Evolutionary conservation across 1,140 invertebrate genomes (phyloP).

Genomic region (Hycleus phaleratus): DNA sequence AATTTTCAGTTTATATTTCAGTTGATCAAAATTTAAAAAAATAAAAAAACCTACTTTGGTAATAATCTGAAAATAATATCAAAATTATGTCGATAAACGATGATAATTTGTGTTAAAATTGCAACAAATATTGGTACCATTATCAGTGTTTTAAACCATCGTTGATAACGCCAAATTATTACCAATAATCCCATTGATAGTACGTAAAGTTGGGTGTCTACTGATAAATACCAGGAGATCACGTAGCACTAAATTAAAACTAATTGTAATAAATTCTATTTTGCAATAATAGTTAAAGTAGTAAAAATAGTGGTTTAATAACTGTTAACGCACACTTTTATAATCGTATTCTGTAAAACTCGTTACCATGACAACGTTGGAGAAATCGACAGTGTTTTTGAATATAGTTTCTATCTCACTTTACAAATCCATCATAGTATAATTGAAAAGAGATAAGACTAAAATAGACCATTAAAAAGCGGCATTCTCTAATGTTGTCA

Average conservation of each 20-base stretch:
- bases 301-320: too few relatives aligned
- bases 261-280: background rate
- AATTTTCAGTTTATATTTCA: too few relatives aligned
- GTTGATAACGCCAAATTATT: conserved; percentile 18
- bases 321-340: too few relatives aligned
- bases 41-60: conserved; percentile 19
- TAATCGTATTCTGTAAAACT: too few relatives aligned
- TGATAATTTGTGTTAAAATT: conserved; percentile 14
- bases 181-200: conserved; percentile 19
- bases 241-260: conserved; percentile 21
- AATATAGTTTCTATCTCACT: too few relatives aligned
- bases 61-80: conserved; percentile 21
- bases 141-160: conserved; percentile 3
- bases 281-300: too few relatives aligned
- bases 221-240: conserved; percentile 25
- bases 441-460: too few relatives aligned
- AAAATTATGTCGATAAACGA: conserved; percentile 17
- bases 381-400: too few relatives aligned
- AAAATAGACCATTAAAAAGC: too few relatives aligned
- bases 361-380: too few relatives aligned
- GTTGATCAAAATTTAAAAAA: background rate
- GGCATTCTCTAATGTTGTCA: too few relatives aligned
- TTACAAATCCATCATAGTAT: too few relatives aligned
- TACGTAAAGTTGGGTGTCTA: conserved; percentile 26
- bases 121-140: conserved; percentile 7